Base-by-base conservation (phyloP, 2,888 invertebrate genomes). In the Torymus texanus region DNA sequence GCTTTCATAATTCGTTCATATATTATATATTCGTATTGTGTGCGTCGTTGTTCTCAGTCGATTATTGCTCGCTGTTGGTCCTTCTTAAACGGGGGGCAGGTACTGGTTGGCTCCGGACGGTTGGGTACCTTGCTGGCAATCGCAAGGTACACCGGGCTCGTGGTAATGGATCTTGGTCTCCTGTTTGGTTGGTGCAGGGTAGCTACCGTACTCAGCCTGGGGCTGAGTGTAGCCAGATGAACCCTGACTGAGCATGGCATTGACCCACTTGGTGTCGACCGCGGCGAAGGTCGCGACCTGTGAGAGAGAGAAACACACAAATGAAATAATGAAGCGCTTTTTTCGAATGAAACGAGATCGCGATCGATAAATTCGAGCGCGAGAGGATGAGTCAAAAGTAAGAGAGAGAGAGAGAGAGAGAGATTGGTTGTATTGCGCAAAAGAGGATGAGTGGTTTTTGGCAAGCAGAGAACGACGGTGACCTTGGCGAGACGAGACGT, bases 251-350 rank as follows among this genome's bases (percentile, higher is more conserved):
- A 86, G 79, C 78, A 83, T 83, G 66, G 82, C 63, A 75, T 85
- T 83, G 2, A 90, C 75, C 90, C 90, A 90, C 14, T 80, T 55
- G 66, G 83, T 78, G 56, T 88, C 89, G 55, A 90, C 83, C 2
- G 84, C 78, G 3, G 88, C 83, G 68, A 89, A 89, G 13, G 88
- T 86, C 21, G 89, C 88, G 8, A 90, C 87, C 89, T 89, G 76
- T 89, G 76, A 51, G 74, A 8, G 41, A 41, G 41, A 41, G 82
- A 68, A 58, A 67, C 5, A 73, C 63, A 29, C 29, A 29, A 29
- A 29, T 3, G 29, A 5, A 29, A 29, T 41, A 41, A 41, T 41
- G 41, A 8, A 41, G 41, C 41, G 8, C 41, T 5, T 41, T 8
- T 5, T 41, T 41, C 41, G 41, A 41, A 41, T 41, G 41, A 29